phyloP scores from a whole-genome alignment of 2,888 invertebrate genomes.

The Micoletzkya japonica region DNA sequence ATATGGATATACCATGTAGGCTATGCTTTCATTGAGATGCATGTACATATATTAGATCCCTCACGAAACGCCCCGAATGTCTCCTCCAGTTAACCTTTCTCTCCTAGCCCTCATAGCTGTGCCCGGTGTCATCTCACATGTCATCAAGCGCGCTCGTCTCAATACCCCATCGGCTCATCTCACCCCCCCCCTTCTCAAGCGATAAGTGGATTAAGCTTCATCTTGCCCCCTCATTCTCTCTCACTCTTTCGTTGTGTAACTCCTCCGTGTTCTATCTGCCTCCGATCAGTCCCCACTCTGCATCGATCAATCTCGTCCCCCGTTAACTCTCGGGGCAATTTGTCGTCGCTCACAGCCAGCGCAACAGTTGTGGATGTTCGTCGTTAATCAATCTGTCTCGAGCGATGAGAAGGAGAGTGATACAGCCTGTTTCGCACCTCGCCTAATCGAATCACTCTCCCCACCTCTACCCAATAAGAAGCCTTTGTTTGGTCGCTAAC shows the following conservation, averaged over 20 bases:
- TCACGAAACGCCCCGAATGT: neutral
- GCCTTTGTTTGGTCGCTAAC: neutral
- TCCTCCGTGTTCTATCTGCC: slow-evolving; percentile 14
- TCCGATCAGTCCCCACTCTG: slow-evolving; percentile 14
- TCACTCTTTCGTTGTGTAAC: neutral
- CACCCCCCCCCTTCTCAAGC: too few relatives aligned
- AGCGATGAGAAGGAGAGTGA: too few relatives aligned
- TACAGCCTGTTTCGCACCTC: too few relatives aligned
- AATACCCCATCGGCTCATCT: too few relatives aligned
- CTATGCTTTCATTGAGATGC: neutral
- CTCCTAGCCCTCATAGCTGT: neutral
- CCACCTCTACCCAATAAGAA: slow-evolving; percentile 7
- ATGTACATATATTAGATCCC: neutral
- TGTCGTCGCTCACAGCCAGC: slow-evolving; percentile 18
- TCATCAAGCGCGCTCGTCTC: too few relatives aligned
- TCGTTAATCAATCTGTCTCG: slow-evolving; percentile 15
- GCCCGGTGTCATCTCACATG: slow-evolving; percentile 15
- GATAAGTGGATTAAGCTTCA: slow-evolving; percentile 26
- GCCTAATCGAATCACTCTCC: too few relatives aligned
- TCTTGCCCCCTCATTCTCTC: neutral
- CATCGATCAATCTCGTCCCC: slow-evolving; percentile 23
- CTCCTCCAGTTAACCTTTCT: neutral
- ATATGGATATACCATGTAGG: too few relatives aligned
- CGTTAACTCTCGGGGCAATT: slow-evolving; percentile 13
- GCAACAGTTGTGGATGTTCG: slow-evolving; percentile 16